A percentile compares a stretch with the other conserved stretches of the same genome.
phyloP scores from a whole-genome alignment of 2,113 vertebrate species.

The Microtus pennsylvanicus region DNA sequence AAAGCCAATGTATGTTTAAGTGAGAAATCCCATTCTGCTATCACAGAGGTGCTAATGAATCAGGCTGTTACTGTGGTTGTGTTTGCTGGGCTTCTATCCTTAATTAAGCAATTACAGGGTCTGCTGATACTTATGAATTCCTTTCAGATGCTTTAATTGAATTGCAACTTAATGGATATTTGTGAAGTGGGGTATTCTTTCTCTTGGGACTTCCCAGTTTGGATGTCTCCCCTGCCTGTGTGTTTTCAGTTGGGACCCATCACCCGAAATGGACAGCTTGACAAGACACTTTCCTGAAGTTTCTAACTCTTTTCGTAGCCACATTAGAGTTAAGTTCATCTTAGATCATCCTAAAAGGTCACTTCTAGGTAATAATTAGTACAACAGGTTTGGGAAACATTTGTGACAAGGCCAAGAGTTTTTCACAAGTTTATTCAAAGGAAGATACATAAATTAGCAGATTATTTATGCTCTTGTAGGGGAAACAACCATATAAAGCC shows the following conservation, averaged over 20 bases:
- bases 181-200: conserved; percentile 74
- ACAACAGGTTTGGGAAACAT: not conserved
- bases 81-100: conserved; percentile 81
- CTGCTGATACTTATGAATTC: conserved; percentile 83
- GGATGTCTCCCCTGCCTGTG: conserved; percentile 57
- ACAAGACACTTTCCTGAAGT: not conserved
- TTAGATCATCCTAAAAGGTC: not conserved
- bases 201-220: conserved; percentile 73
- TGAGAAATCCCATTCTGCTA: conserved; percentile 77
- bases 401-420: conserved; percentile 24
- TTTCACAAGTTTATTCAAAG: not conserved
- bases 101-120: conserved; percentile 85
- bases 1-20: conserved; percentile 70
- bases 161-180: conserved; percentile 83
- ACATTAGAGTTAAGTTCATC: not conserved
- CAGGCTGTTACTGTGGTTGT: conserved; percentile 76
- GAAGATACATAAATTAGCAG: conserved; percentile 33
- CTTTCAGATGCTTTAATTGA: conserved; percentile 83
- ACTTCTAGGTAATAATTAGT: not conserved
- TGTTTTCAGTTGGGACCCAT: conserved; percentile 61
- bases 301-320: conserved; percentile 29
- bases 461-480: not conserved
- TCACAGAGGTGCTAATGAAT: conserved; percentile 82
- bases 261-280: conserved; percentile 43
- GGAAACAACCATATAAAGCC: not conserved